Conservation (phyloP, 2,888 invertebrate genomes). For the Dorcus parallelipipedus region DNA sequence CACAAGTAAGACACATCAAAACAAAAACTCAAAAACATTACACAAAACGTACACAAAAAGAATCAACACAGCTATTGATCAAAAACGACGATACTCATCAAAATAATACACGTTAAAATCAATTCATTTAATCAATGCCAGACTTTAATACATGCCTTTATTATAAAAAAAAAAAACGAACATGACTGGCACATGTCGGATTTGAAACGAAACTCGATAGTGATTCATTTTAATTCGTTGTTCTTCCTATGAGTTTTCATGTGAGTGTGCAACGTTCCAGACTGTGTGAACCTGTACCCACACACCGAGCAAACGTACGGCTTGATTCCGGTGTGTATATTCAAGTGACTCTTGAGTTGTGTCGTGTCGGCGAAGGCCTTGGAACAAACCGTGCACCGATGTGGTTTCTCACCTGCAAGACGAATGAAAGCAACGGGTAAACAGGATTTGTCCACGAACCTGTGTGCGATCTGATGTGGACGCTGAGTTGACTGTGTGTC, state of each 20-base stretch:
- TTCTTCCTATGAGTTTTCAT: constrained; percentile 29
- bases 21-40: too few relatives aligned
- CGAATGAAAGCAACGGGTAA: not conserved
- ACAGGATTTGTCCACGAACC: constrained; percentile 17
- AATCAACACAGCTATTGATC: too few relatives aligned
- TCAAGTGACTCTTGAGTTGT: constrained; percentile 31
- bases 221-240: not conserved
- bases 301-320: constrained; percentile 32
- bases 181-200: too few relatives aligned
- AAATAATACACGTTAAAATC: too few relatives aligned
- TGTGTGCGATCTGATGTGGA: constrained; percentile 32
- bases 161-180: too few relatives aligned
- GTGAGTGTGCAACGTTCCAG: constrained; percentile 31
- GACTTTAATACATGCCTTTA: too few relatives aligned
- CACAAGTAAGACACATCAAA: too few relatives aligned
- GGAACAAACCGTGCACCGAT: constrained; percentile 29
- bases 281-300: constrained; percentile 30
- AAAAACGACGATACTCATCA: too few relatives aligned
- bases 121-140: too few relatives aligned
- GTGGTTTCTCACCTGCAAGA: constrained; percentile 32
- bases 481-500: constrained; percentile 33
- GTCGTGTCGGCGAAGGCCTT: constrained; percentile 33
- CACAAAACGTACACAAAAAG: too few relatives aligned
- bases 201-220: too few relatives aligned
- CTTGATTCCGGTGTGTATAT: constrained; percentile 32